Evolutionary conservation across 2,888 invertebrate genomes (phyloP).

Genomic region (Nebria salina): DNA sequence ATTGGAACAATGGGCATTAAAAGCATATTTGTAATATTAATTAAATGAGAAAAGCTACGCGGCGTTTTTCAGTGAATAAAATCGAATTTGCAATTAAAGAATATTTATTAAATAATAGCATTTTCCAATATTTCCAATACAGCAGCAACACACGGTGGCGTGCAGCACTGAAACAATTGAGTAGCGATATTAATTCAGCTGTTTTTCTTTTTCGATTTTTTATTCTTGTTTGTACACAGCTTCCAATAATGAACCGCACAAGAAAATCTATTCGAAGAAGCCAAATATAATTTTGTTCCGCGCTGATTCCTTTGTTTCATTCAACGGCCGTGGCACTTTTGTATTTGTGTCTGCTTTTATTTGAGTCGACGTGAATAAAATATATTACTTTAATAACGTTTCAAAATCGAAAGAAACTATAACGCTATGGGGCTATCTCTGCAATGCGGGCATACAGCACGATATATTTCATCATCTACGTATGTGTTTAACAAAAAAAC

Average conservation of each 20-base stretch:
- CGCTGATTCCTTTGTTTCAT: background rate
- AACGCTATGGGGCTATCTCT: background rate
- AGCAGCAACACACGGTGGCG: background rate
- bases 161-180: background rate
- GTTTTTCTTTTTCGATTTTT: background rate
- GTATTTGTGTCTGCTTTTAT: background rate
- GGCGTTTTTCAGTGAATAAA: background rate
- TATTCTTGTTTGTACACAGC: background rate
- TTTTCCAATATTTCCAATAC: background rate
- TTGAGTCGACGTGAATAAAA: background rate
- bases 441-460: background rate
- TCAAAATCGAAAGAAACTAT: background rate
- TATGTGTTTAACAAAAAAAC: background rate
- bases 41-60: background rate
- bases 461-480: background rate
- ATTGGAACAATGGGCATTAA: too few species aligned
- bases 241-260: background rate
- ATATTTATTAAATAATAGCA: background rate
- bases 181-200: background rate
- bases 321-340: background rate
- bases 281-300: background rate
- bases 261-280: background rate
- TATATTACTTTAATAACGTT: slow-evolving; percentile 1
- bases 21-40: too few species aligned
- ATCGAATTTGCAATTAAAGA: background rate